Conservation (phyloP, 2,888 invertebrate species). For the Hylaea fasciaria region DNA sequence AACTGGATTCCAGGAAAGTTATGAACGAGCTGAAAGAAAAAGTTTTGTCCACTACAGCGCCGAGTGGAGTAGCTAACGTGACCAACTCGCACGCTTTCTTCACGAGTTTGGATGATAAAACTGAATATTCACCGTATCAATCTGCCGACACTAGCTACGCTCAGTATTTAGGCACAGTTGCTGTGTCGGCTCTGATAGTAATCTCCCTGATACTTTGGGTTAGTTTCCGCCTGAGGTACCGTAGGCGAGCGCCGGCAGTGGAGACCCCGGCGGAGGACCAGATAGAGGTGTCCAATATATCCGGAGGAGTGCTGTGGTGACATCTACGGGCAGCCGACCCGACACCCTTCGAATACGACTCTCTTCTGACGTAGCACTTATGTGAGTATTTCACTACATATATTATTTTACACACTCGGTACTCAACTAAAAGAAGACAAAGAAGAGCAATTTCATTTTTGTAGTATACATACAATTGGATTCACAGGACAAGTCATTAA, state of each 20-base stretch:
- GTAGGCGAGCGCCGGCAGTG: slow-evolving; percentile 65
- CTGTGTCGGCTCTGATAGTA: slow-evolving; percentile 83
- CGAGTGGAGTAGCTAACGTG: slow-evolving; percentile 53
- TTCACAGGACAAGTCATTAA: not conserved
- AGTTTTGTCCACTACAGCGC: slow-evolving; percentile 47
- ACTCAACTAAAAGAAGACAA: not conserved
- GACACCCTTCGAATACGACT: slow-evolving; percentile 85
- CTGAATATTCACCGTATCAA: slow-evolving; percentile 72
- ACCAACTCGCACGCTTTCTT: slow-evolving; percentile 53
- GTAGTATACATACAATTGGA: not conserved
- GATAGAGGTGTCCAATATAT: slow-evolving; percentile 87
- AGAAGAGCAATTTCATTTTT: not conserved
- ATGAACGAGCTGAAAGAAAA: slow-evolving; percentile 47
- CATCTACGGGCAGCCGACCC: slow-evolving; percentile 85
- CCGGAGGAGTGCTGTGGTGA: slow-evolving; percentile 90
- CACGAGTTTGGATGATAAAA: slow-evolving; percentile 64
- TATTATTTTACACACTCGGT: not conserved
- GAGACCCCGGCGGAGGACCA: slow-evolving; percentile 70
- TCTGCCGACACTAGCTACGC: slow-evolving; percentile 65
- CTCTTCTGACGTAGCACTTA: slow-evolving; percentile 82
- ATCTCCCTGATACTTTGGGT: slow-evolving; percentile 84
- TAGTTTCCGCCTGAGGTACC: slow-evolving; percentile 72
- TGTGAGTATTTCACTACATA: slow-evolving; percentile 63
- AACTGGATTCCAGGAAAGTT: slow-evolving; percentile 33
- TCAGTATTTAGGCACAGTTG: slow-evolving; percentile 83